These are phyloP conservation scores for Labrus mixtus DNA, from an alignment of 2,113 vertebrate genomes.

Conservation along the genomic window DNA sequence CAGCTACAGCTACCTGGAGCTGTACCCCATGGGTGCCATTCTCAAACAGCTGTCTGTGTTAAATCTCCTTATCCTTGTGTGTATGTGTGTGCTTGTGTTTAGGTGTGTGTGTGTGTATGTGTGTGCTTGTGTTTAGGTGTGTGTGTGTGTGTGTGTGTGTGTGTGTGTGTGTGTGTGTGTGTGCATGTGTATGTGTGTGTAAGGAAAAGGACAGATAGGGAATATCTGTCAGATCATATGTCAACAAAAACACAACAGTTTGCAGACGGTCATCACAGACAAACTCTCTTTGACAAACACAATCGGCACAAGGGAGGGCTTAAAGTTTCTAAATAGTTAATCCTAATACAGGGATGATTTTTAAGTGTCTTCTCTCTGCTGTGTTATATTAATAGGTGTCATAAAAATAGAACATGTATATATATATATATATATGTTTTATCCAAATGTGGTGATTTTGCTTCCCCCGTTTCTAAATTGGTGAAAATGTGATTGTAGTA, in stretches of 20 bases:
- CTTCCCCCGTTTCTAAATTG: background rate
- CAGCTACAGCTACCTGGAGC: constrained; percentile 59
- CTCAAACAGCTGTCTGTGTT: constrained; percentile 57
- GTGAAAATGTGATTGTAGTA: background rate
- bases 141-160: constrained; percentile 1
- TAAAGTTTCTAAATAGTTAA: background rate
- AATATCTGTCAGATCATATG: constrained; percentile 35
- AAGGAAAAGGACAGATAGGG: background rate
- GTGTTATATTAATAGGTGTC: background rate
- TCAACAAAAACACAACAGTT: constrained; percentile 40
- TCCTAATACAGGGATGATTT: background rate
- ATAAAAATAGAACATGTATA: too few relatives aligned
- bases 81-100: constrained; percentile 14
- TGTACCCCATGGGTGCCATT: constrained; percentile 39
- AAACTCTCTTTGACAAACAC: background rate
- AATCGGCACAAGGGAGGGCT: background rate
- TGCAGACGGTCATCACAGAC: background rate
- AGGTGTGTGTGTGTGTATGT: background rate
- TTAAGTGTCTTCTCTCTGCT: background rate
- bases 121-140: background rate
- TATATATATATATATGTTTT: too few relatives aligned
- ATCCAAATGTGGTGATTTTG: background rate
- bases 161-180: constrained; percentile 5
- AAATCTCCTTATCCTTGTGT: background rate
- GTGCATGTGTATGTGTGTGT: background rate